A percentile compares a stretch with the other conserved stretches of the same genome.
Evolutionary conservation across 2,888 invertebrate species (phyloP).

Genomic region (Magallana nippona): DNA sequence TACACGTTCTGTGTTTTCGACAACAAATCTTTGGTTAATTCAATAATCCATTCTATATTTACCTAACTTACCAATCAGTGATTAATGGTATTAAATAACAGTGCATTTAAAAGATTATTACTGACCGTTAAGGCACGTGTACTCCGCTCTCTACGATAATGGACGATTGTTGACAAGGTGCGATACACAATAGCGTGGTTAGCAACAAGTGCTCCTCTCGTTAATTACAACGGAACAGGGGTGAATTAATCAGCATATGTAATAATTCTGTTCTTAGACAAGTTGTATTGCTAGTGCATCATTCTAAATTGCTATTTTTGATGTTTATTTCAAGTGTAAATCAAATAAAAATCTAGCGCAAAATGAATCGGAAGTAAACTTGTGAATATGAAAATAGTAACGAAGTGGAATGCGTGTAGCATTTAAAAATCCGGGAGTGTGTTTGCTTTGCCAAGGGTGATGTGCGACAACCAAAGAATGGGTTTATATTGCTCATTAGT

Average conservation of each 20-base stretch:
- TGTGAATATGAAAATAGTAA: slow-evolving; percentile 3
- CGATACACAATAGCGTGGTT: slow-evolving; percentile 48
- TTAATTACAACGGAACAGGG: neutral
- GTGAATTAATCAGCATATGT: neutral
- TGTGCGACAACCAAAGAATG: slow-evolving; percentile 3
- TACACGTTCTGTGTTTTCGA: slow-evolving; percentile 14
- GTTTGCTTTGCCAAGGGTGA: slow-evolving; percentile 31
- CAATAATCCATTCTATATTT: too few species aligned
- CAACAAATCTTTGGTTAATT: slow-evolving; percentile 22
- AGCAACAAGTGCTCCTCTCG: slow-evolving; percentile 42
- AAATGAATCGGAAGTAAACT: slow-evolving; percentile 18
- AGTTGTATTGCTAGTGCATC: neutral
- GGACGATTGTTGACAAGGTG: slow-evolving; percentile 42
- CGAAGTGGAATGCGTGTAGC: slow-evolving; percentile 17
- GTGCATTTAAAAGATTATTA: slow-evolving; percentile 21
- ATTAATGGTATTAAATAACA: neutral
- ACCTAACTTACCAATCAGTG: too few species aligned
- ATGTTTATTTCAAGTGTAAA: slow-evolving; percentile 3
- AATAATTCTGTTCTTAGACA: neutral
- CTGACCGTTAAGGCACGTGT: slow-evolving; percentile 29
- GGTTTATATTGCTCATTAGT: neutral
- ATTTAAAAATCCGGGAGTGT: slow-evolving; percentile 14
- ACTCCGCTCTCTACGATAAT: slow-evolving; percentile 18
- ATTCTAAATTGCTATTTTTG: neutral
- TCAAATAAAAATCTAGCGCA: slow-evolving; percentile 28